These are phyloP conservation scores for Engystomops pustulosus DNA, from an alignment of 2,113 vertebrate species.

Conservation along the genomic window DNA sequence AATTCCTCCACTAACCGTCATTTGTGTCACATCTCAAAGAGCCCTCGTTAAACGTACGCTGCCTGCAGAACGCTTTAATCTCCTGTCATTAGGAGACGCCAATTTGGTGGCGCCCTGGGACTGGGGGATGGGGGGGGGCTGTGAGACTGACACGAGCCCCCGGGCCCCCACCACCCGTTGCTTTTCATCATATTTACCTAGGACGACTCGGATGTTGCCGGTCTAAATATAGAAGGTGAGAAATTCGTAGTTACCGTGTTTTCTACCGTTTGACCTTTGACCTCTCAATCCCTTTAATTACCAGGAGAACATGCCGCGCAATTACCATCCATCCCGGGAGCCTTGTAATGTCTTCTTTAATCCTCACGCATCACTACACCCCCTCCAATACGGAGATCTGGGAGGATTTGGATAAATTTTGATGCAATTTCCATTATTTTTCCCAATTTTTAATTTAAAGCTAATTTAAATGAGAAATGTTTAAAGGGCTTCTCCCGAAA, in stretches of 20 bases:
- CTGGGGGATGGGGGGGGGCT: neutral
- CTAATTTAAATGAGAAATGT: too few species aligned
- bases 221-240: neutral
- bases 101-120: conserved; percentile 37
- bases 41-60: conserved; percentile 56
- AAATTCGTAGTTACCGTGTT: neutral
- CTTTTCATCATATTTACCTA: neutral
- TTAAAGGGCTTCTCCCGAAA: too few species aligned
- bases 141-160: too few species aligned
- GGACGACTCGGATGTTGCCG: neutral
- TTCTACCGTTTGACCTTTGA: neutral
- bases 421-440: too few species aligned
- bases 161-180: too few species aligned
- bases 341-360: neutral
- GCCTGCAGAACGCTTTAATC: conserved; percentile 57
- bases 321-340: too few species aligned
- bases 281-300: neutral
- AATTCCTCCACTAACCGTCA: conserved; percentile 57
- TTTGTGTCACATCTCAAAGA: conserved; percentile 58
- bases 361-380: neutral
- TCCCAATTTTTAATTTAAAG: too few species aligned
- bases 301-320: conserved; percentile 3
- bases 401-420: too few species aligned
- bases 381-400: too few species aligned
- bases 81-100: conserved; percentile 54